Percentiles rank a stretch among this genome's conserved stretches.
These are phyloP conservation scores for Brachirus orientalis DNA, from an alignment of 2,113 vertebrate genomes.

Conservation along the genomic window DNA sequence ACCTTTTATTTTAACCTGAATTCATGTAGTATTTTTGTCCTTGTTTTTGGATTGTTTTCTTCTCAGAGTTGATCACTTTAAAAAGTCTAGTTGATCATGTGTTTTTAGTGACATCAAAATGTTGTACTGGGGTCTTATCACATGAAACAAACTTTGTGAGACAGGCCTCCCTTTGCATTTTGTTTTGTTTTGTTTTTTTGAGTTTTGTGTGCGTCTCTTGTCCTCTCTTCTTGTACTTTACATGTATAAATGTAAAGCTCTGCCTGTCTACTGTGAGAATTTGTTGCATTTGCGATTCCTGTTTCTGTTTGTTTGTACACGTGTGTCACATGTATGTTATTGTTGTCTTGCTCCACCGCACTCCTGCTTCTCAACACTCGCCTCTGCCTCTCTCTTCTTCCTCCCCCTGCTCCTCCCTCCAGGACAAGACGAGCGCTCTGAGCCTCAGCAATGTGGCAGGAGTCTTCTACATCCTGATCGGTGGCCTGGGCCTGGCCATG, in stretches of 20 bases:
- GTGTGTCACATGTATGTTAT: constrained; percentile 4
- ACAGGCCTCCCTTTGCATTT: constrained; percentile 27
- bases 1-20: too few species aligned
- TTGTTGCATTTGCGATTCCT: neutral
- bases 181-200: neutral
- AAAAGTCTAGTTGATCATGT: too few species aligned
- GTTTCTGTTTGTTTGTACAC: neutral
- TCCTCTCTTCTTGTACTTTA: too few species aligned
- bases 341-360: neutral
- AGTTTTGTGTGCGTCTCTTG: neutral
- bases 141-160: constrained; percentile 42
- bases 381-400: constrained; percentile 44
- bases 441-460: constrained; percentile 99
- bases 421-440: constrained; percentile 99
- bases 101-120: too few species aligned
- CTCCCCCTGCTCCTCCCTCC: constrained; percentile 15
- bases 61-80: too few species aligned
- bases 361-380: constrained; percentile 24
- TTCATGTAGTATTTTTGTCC: too few species aligned
- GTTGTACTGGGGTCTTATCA: too few species aligned
- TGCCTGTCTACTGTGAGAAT: neutral
- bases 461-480: constrained; percentile 99
- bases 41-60: too few species aligned
- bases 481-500: constrained; percentile 98
- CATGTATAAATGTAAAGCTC: too few species aligned